Evolutionary conservation across 2,113 vertebrate species (phyloP).

Genomic region (Malaclemys terrapin): DNA sequence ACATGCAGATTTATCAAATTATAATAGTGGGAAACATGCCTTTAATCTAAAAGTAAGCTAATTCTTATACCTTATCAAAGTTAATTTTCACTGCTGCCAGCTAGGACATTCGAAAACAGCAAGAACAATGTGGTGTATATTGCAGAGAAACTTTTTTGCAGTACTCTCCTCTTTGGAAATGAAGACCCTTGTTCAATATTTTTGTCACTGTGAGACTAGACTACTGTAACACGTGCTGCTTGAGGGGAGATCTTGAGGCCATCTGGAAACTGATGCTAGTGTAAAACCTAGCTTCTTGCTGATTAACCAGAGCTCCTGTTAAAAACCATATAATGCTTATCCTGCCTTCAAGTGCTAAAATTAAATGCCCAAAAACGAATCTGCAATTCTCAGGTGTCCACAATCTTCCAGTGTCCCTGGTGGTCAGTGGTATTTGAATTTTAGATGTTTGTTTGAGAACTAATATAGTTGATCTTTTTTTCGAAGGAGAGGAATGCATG

Average conservation of each 20-base stretch:
- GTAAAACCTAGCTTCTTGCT: not conserved
- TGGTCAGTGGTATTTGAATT: not conserved
- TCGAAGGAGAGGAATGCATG: conserved; percentile 83
- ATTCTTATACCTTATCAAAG: not conserved
- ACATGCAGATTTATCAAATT: not conserved
- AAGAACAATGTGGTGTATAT: not conserved
- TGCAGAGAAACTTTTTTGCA: not conserved
- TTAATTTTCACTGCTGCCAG: not conserved
- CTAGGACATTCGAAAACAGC: not conserved
- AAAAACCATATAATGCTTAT: not conserved
- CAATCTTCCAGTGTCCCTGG: not conserved
- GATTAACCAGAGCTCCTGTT: not conserved
- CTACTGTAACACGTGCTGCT: not conserved
- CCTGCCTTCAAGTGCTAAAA: not conserved
- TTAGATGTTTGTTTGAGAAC: not conserved
- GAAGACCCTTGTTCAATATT: not conserved
- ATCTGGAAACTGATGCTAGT: not conserved
- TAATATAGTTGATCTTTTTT: conserved; percentile 48
- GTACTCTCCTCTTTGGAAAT: not conserved
- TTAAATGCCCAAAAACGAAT: not conserved
- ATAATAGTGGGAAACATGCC: not conserved
- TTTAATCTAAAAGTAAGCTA: not conserved
- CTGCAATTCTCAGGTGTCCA: not conserved
- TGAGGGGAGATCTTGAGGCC: not conserved
- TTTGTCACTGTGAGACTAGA: not conserved